Conservation (phyloP, 1,140 invertebrate species). For the Idris sp. region DNA sequence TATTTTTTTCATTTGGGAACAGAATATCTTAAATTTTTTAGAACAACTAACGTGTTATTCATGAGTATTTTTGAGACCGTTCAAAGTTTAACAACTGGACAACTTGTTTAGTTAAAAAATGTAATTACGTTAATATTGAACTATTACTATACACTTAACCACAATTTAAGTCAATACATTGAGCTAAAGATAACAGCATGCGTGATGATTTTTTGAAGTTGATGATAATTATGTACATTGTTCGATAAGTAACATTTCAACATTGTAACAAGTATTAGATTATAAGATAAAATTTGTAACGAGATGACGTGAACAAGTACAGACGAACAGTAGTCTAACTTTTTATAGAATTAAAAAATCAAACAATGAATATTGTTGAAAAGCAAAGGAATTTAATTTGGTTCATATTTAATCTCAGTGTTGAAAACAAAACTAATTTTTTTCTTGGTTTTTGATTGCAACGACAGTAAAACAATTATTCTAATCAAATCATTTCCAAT, state of each 20-base stretch:
- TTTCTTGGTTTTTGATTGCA: no score
- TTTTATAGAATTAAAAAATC: no score
- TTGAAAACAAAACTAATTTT: no score
- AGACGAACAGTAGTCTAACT: background rate
- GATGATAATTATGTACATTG: constrained; percentile 31
- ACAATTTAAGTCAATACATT: constrained; percentile 43
- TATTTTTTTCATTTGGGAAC: no score
- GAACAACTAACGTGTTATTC: constrained; percentile 13
- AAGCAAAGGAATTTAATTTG: constrained; percentile 22
- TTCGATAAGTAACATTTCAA: constrained; percentile 32
- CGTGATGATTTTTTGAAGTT: constrained; percentile 7
- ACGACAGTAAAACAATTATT: no score
- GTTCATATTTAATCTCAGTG: background rate
- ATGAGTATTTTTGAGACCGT: constrained; percentile 2
- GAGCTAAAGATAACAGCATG: constrained; percentile 32
- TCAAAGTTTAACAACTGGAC: constrained; percentile 29
- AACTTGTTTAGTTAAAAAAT: constrained; percentile 37
- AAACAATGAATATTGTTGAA: constrained; percentile 14
- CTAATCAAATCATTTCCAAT: constrained; percentile 29
- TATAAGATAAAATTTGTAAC: constrained; percentile 32
- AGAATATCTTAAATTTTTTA: constrained; percentile 25
- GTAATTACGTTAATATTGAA: constrained; percentile 28
- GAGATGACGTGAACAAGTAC: constrained; percentile 20
- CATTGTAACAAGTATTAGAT: constrained; percentile 41
- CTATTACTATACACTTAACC: constrained; percentile 34